Evolutionary conservation across 2,113 vertebrate species (phyloP).

Genomic region (Fregata magnificens): DNA sequence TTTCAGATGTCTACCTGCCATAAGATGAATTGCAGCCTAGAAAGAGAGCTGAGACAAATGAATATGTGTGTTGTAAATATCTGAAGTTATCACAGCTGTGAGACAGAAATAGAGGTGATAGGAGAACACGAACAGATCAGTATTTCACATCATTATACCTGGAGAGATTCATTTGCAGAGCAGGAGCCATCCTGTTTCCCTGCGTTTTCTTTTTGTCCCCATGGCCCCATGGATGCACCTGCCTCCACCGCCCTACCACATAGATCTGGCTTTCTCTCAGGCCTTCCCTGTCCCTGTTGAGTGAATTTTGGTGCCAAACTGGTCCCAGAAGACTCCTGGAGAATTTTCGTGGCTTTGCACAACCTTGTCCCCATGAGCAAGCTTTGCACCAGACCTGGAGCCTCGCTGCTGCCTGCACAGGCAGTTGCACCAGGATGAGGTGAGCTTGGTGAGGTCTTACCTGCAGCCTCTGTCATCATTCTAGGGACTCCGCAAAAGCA

Average conservation of each 20-base stretch:
- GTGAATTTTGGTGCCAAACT: not conserved
- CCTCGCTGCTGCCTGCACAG: not conserved
- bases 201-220: fast-evolving
- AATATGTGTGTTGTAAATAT: not conserved
- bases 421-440: fast-evolving
- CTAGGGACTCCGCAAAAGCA: not conserved
- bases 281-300: not conserved
- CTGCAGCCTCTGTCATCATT: not conserved
- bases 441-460: not conserved
- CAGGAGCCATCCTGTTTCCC: not conserved
- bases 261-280: not conserved
- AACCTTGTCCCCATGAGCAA: not conserved
- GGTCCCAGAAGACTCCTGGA: not conserved
- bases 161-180: not conserved
- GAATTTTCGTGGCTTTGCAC: not conserved
- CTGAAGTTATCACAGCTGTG: not conserved
- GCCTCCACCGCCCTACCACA: not conserved
- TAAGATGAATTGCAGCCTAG: not conserved
- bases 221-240: not conserved
- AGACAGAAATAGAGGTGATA: not conserved
- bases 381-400: not conserved
- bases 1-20: not conserved
- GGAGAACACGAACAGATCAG: not conserved
- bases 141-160: not conserved
- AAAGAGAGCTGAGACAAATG: not conserved